Conservation (phyloP, 2,113 vertebrate species). For the Naja naja region DNA sequence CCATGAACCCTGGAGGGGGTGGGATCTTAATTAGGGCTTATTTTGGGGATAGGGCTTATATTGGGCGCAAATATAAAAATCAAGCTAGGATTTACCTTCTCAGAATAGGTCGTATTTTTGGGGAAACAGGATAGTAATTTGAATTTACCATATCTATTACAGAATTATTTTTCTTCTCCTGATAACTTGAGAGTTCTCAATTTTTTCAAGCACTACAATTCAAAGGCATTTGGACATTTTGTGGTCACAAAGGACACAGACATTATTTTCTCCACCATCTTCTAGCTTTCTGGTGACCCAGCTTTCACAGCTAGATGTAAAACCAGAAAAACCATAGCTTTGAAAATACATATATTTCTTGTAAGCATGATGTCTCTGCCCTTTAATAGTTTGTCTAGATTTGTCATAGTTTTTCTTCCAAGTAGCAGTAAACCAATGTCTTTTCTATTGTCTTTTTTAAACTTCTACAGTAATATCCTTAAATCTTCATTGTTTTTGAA, state of each 20-base stretch:
- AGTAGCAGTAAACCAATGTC: background rate
- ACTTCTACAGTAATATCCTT: background rate
- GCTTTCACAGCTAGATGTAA: background rate
- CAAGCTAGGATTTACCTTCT: too few relatives aligned
- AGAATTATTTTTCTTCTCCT: background rate
- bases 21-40: too few relatives aligned
- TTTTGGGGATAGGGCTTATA: too few relatives aligned
- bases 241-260: too few relatives aligned
- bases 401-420: background rate
- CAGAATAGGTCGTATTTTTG: too few relatives aligned
- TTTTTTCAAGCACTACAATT: background rate
- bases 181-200: background rate
- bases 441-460: background rate
- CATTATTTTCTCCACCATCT: background rate
- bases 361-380: background rate
- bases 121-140: background rate
- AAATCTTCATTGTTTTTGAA: background rate
- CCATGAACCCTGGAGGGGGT: too few relatives aligned
- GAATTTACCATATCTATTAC: background rate
- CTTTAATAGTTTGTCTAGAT: background rate
- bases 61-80: too few relatives aligned
- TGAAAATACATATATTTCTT: background rate
- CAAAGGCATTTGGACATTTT: background rate
- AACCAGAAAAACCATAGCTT: background rate
- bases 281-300: background rate